Evolutionary conservation across 2,888 invertebrate species (phyloP).

Genomic region (Synergus laeviventris): DNA sequence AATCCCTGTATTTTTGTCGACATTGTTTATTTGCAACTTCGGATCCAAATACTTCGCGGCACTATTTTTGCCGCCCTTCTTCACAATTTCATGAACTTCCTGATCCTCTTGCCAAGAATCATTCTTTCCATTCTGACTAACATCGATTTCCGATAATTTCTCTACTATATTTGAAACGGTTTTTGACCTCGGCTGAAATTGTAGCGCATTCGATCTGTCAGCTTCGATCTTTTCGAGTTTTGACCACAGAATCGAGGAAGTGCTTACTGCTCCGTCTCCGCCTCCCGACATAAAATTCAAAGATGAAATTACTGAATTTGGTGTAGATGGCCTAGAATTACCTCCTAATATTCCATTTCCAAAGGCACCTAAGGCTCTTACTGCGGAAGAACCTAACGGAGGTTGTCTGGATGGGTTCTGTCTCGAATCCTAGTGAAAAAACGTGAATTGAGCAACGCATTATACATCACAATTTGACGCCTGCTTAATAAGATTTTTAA

Average conservation of each 20-base stretch:
- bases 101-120: conserved; percentile 74
- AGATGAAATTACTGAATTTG: conserved; percentile 75
- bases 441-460: conserved; percentile 36
- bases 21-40: conserved; percentile 43
- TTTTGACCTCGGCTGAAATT: conserved; percentile 42
- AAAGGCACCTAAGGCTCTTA: conserved; percentile 80
- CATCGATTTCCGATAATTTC: conserved; percentile 43
- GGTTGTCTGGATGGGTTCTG: conserved; percentile 73
- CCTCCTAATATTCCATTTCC: conserved; percentile 71
- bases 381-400: conserved; percentile 81
- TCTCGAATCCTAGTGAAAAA: conserved; percentile 70
- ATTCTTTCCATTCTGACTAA: conserved; percentile 67
- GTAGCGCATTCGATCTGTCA: conserved; percentile 60
- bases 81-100: conserved; percentile 73
- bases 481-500: too few relatives aligned
- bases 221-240: conserved; percentile 66
- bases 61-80: conserved; percentile 73
- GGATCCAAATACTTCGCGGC: conserved; percentile 57
- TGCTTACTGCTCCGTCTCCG: conserved; percentile 50
- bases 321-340: conserved; percentile 83
- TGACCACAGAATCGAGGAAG: conserved; percentile 57
- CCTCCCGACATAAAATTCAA: conserved; percentile 27
- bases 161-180: conserved; percentile 43
- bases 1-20: conserved; percentile 10
- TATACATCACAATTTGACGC: too few relatives aligned